Evolutionary conservation across 2,113 vertebrate genomes (phyloP), one percentile per base, ranked within the genome.

Genomic region (Bubo bubo): DNA sequence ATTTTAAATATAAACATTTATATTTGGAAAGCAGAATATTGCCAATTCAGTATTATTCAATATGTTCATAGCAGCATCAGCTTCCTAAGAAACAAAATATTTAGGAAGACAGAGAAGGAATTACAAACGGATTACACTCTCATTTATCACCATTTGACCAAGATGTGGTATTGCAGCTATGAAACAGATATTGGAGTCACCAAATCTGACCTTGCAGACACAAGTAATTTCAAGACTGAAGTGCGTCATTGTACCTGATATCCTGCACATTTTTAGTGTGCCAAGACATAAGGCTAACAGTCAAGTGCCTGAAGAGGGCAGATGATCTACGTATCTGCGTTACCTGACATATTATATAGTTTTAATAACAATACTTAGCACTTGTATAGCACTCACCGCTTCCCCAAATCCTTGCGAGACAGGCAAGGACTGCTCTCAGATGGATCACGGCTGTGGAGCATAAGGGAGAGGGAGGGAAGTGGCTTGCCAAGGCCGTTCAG

Each of bases 11-110:
- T 64, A 95, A 96, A 87, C 91, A 96, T 94, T 97, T 94, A 84
- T 77, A 97, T 71, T 73, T 87, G 91, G 85, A 95, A 93, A 98
- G 97, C 96, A 97, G 85, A 96, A 96, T 94, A 95, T 82, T 95
- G 93, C 96, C 95, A 96, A 96, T 86, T 95, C 92, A 4, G 88
- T 93, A 45, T 95, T 95, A 83, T 70, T 79, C 86, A 73, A 0
- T 90, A 84, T 27, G 83, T 73, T 94, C 76, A 83, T 94, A 98
- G 98, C 97, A 98, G 97, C 97, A 97, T 96, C 93, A 93, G 47
- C 87, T 97, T 96, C 96, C 91, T 86, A 88, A 95, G 95, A 98
- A 79, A 97, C 73, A 87, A 97, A 96, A 66, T 70, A 79, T 87
- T 95, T 89, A 90, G 90, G 94, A 98, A 97, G 95, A 97, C 89